Evolutionary conservation across 1,140 invertebrate genomes (phyloP).

Genomic region (Muscidifurax raptorellus): DNA sequence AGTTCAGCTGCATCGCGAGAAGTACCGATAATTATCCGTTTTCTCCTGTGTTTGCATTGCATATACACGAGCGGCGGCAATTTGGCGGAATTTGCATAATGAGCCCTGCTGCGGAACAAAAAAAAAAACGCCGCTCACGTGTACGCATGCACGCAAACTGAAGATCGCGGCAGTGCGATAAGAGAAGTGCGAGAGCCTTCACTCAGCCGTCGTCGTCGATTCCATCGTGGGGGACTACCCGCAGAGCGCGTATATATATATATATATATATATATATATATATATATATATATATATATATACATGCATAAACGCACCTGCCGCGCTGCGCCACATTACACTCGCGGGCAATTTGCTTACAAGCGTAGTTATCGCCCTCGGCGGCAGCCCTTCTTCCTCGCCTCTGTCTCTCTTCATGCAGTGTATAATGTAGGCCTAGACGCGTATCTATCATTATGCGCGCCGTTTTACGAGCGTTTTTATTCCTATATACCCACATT

Average conservation of each 20-base stretch:
- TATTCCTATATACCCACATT: too few species aligned
- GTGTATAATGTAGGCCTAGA: too few species aligned
- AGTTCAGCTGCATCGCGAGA: too few species aligned
- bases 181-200: neutral
- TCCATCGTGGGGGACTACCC: neutral
- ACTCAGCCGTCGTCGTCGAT: slow-evolving; percentile 7
- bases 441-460: too few species aligned
- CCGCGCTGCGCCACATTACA: neutral
- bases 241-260: neutral
- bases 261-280: neutral
- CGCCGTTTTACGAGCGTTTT: too few species aligned
- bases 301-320: neutral
- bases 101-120: slow-evolving; percentile 36
- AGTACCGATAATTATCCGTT: slow-evolving; percentile 65
- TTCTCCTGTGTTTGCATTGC: slow-evolving; percentile 64
- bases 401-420: too few species aligned
- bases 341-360: neutral
- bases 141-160: neutral
- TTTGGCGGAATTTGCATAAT: slow-evolving; percentile 67
- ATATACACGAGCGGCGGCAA: slow-evolving; percentile 43
- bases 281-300: too few species aligned
- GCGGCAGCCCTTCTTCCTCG: too few species aligned
- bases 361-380: neutral
- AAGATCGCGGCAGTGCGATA: neutral
- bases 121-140: neutral